A percentile compares a stretch with the other conserved stretches of the same genome.
Evolutionary conservation across 1,140 invertebrate genomes (phyloP).

Genomic region (Adelges cooleyi): DNA sequence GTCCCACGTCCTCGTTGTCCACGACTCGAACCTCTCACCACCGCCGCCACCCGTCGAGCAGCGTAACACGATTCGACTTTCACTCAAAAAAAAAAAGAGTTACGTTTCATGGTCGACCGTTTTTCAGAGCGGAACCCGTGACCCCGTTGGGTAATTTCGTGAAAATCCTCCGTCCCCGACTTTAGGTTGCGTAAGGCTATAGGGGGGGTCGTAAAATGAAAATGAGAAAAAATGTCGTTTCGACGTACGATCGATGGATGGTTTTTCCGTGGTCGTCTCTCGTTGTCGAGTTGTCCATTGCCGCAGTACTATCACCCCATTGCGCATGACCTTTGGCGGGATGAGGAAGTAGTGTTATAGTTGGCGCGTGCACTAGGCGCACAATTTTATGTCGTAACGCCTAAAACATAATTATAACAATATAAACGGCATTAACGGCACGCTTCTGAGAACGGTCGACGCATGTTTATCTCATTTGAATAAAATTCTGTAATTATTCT

Average conservation of each 20-base stretch:
- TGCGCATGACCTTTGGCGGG: neutral
- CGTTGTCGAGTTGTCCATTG: neutral
- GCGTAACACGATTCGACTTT: neutral
- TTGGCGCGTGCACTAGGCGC: neutral
- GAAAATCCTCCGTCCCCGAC: slow-evolving; percentile 4
- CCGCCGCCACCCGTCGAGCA: no score
- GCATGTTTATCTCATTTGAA: neutral
- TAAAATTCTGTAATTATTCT: no score
- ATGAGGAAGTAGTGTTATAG: neutral
- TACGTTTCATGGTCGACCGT: slow-evolving; percentile 23
- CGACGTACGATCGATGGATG: neutral
- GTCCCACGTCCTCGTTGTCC: slow-evolving; percentile 21
- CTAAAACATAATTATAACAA: neutral
- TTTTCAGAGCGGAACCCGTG: slow-evolving; percentile 25
- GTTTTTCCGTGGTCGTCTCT: neutral
- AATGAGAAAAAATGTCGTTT: no score
- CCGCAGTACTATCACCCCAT: neutral
- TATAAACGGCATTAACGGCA: neutral
- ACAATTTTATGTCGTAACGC: neutral
- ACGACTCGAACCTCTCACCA: neutral
- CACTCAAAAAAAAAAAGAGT: slow-evolving; percentile 9
- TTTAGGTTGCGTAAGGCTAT: no score
- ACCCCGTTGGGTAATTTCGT: slow-evolving; percentile 13
- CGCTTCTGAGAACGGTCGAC: neutral
- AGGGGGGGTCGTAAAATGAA: no score